Evolutionary conservation across 23 tunicate genomes (phyloP), one percentile per base, ranked within the genome.

Genomic region (Trididemnum miniatum): DNA sequence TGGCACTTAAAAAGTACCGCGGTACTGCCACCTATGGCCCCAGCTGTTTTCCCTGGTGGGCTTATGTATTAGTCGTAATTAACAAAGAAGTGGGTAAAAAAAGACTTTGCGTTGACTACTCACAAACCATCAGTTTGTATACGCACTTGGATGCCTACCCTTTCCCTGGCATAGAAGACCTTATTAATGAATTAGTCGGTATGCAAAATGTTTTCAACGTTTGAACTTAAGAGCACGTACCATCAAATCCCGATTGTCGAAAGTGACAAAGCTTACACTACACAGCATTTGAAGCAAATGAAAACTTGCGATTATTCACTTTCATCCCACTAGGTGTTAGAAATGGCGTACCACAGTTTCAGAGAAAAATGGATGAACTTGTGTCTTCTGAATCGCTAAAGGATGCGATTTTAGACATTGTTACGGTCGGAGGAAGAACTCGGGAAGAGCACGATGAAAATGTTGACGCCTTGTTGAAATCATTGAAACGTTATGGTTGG

Each of bases 251-350:
- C 82, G 2, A 54, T 78, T 57, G 37, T 22, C 36, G 3, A 22
- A 20, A 26, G 12, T 32, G 84, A 80, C 30, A 20, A 59, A 3
- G 20, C 12, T 23, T 80, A 15, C 39, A 80, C 84, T 9, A 15
- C 39, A 80, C 84, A 2, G 84, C 79, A 22, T 80, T 80, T 65
- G 76, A 80, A 38, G 66, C 79, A 5, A 12, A 22, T 25, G 71
- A 36, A 12, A 36, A 80, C 31, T 34, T 80, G 57, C 69, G 67
- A 35, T 32, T 69, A 71, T 67, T 29, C 76, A 36, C 26, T 23
- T 3, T 79, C 15, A 59, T 80, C 54, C 84, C 76, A 34, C 69
- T 80, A 22, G 84, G 84, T 1, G 76, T 80, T 2, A 80, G 52
- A 3, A 80, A 80, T 37, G 84, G 76, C 5, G 79, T 65, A 20